Percentiles rank a stretch among this genome's conserved stretches.
Evolutionary conservation across 2,888 invertebrate species (phyloP).

Genomic region (Polyommatus icarus): DNA sequence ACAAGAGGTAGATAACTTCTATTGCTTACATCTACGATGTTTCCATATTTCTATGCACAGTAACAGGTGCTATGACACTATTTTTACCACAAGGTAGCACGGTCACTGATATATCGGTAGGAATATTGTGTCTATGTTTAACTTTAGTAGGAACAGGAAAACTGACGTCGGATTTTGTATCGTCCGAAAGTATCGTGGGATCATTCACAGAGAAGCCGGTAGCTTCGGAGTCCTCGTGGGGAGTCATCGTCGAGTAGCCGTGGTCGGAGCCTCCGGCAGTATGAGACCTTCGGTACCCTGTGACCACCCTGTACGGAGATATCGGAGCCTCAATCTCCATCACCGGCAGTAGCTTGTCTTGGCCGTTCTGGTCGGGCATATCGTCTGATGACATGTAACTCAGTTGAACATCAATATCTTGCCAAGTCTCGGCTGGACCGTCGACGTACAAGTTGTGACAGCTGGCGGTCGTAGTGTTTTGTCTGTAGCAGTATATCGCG

Average conservation of each 20-base stretch:
- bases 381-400: conserved; percentile 87
- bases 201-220: conserved; percentile 87
- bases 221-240: conserved; percentile 93
- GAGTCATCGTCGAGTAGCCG: conserved; percentile 96
- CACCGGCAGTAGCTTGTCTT: conserved; percentile 83
- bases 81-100: conserved; percentile 78
- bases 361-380: conserved; percentile 82
- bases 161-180: conserved; percentile 79
- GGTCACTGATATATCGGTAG: conserved; percentile 65
- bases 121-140: conserved; percentile 58
- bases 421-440: conserved; percentile 76
- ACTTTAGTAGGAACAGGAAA: conserved; percentile 78
- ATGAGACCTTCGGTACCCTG: conserved; percentile 88
- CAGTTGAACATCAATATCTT: conserved; percentile 83
- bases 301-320: conserved; percentile 93
- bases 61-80: conserved; percentile 90
- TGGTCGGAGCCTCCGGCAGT: conserved; percentile 93
- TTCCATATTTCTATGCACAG: conserved; percentile 94
- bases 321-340: conserved; percentile 85
- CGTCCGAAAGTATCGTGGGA: conserved; percentile 79
- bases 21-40: conserved; percentile 76
- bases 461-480: conserved; percentile 79
- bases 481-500: conserved; percentile 91
- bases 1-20: conserved; percentile 58
- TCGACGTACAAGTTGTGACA: conserved; percentile 76